A percentile compares a stretch with the other conserved stretches of the same genome.
These are phyloP conservation scores for Passer domesticus DNA, from an alignment of 2,113 vertebrate species.

Conservation along the genomic window DNA sequence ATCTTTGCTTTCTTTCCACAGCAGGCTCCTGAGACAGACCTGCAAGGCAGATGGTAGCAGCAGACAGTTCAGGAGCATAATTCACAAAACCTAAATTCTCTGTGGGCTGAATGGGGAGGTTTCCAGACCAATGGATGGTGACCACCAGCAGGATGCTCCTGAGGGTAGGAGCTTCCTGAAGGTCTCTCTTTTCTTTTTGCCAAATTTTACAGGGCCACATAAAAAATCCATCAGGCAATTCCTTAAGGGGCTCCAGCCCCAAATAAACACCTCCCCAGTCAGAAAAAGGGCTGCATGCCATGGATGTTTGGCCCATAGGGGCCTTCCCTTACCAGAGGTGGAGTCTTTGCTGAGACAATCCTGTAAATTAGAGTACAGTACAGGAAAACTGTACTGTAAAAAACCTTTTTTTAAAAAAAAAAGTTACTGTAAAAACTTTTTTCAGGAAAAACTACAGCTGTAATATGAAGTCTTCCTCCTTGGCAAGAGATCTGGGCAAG, in stretches of 20 bases:
- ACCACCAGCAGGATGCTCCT: not conserved
- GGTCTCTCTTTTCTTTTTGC: not conserved
- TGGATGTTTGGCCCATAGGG: not conserved
- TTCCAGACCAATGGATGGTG: not conserved
- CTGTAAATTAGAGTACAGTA: not conserved
- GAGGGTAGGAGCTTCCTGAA: not conserved
- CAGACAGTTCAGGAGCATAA: not conserved
- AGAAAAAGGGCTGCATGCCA: not conserved
- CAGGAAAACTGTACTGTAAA: not conserved
- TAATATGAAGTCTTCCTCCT: not conserved
- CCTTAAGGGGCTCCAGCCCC: not conserved
- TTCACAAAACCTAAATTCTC: not conserved
- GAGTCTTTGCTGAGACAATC: not conserved
- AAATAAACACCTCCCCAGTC: not conserved
- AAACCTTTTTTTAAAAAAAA: too few relatives aligned
- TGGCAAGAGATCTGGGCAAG: not conserved
- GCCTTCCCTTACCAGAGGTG: not conserved
- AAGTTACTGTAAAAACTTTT: too few relatives aligned
- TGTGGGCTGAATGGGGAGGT: not conserved
- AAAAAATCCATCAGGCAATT: not conserved
- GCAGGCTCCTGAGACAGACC: not conserved
- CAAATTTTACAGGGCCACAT: not conserved
- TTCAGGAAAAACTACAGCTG: not conserved
- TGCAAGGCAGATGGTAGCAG: not conserved
- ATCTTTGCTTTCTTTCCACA: not conserved